Evolutionary conservation across 2,888 invertebrate genomes (phyloP), one percentile per base, ranked within the genome.

Genomic region (Acleris emargana): DNA sequence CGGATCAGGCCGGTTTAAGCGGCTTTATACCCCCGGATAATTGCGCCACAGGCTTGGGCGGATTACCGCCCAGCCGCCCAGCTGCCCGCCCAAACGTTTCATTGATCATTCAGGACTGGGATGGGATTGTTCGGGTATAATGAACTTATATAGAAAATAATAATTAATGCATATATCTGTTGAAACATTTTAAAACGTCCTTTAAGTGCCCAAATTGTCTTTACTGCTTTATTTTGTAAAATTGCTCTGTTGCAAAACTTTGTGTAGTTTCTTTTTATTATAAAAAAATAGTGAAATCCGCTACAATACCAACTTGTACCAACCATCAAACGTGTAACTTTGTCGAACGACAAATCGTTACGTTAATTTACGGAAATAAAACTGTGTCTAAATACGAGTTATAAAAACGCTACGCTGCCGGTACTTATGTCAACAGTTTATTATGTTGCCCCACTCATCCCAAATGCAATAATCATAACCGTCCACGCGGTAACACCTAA

Each of bases 1-100:
- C 73, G 67, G 72, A 69, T 72, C 68, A 68, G 71, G 72, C 71
- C 59, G 68, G 68, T 69, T 17, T 72, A 72, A 76, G 75, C 73
- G 72, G 73, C 78, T 77, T 82, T 82, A 86, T 83, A 76, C 78
- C 68, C 68, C 62, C 61, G 73, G 85, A 86, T 87, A 86, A 88
- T 87, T 88, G 83, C 86, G 78, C 73, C 71, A 80, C 76, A 75
- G 73, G 79, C 80, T 85, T 83, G 81, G 76, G 71, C 74, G 66
- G 66, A 57, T 66, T 77, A 71, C 79, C 49, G 50, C 47, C 58
- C 58, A 32, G 50, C 55, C 53, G 60, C 55, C 59, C 64, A 32
- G 32, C 32, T 11, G 64, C 55, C 62, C 62, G 67, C 62, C 66
- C 69, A 53, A 62, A 68, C 69, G 58, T 53, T 60, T 57, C 54